Evolutionary conservation across 1,140 invertebrate genomes (phyloP), one percentile per base, ranked within the genome.

Genomic region (Hestina assimilis): DNA sequence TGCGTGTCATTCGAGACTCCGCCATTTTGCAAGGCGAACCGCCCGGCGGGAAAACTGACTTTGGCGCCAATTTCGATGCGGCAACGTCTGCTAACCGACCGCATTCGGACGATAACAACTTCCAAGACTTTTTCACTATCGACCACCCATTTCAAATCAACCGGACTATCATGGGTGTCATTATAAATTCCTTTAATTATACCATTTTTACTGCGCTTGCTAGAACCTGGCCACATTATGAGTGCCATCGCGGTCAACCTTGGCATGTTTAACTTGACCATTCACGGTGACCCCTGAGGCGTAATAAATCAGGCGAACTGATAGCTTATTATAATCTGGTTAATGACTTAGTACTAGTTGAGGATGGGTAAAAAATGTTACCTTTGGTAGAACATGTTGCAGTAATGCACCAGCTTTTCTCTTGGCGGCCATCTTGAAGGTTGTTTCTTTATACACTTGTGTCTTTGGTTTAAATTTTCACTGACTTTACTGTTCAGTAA

Each of bases 321-420:
- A 53, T 26, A 33, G 48, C 9, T 31, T 50, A 53, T 28, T 20
- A 23, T 53, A 40, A 31, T 23, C 40, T 52, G 56, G 48, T 12
- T 40, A 52, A 51, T 42, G 47, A 58, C 55, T 58, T 53, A 40
- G 7, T 54, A 12, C 33, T 42, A 71, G 46, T 31, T 61, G 56
- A 67, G 64, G 63, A 68, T 63, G 40, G 59, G 50, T 59, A 69
- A 59, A 67, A 79, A 77, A 33, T 62, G 20, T 85, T 87, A 89
- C 89, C 89, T 89, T 89, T 80, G 89, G 89, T 67, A 89, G 79
- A 54, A 89, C 89, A 69, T 89, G 89, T 80, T 89, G 89, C 42
- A 89, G 86, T 42, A 89, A 70, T 46, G 87, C 89, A 38, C 89
- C 89, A 59, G 89, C 89, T 80, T 89, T 89, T 64, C 89, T 85